These are phyloP conservation scores for Philonicus albiceps DNA, from an alignment of 2,888 invertebrate species.

Conservation along the genomic window DNA sequence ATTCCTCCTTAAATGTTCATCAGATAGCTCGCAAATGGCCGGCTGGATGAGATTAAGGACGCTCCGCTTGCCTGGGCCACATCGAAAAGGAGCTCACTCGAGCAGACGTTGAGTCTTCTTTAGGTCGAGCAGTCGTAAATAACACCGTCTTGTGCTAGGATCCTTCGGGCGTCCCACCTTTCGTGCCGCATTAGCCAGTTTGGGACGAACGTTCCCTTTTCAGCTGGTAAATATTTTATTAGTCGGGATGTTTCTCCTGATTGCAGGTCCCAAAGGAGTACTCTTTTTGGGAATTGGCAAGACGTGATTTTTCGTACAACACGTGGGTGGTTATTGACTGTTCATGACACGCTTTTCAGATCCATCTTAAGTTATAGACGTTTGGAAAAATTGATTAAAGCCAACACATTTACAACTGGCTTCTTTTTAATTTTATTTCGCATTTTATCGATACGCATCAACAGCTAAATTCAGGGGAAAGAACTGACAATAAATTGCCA, in stretches of 20 bases:
- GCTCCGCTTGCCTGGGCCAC: background rate
- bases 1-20: slow-evolving; percentile 32
- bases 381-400: background rate
- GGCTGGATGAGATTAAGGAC: background rate
- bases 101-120: background rate
- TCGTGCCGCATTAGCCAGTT: background rate
- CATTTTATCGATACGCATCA: too few relatives aligned
- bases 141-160: background rate
- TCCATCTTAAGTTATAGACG: background rate
- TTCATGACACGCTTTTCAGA: background rate
- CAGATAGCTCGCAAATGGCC: background rate
- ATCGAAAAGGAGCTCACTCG: background rate
- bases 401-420: background rate
- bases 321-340: slow-evolving; percentile 9
- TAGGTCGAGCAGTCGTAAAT: slow-evolving; percentile 25
- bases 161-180: background rate
- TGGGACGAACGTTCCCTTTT: background rate
- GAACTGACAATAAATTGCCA: too few relatives aligned
- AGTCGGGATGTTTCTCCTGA: slow-evolving; percentile 44
- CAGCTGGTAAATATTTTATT: slow-evolving; percentile 47
- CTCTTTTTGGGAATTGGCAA: slow-evolving; percentile 25
- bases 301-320: slow-evolving; percentile 39
- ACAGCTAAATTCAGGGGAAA: too few relatives aligned
- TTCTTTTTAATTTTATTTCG: background rate
- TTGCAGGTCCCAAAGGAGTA: slow-evolving; percentile 44